These are phyloP conservation scores for Hyla sarda DNA, from an alignment of 2,113 vertebrate genomes.

Conservation along the genomic window DNA sequence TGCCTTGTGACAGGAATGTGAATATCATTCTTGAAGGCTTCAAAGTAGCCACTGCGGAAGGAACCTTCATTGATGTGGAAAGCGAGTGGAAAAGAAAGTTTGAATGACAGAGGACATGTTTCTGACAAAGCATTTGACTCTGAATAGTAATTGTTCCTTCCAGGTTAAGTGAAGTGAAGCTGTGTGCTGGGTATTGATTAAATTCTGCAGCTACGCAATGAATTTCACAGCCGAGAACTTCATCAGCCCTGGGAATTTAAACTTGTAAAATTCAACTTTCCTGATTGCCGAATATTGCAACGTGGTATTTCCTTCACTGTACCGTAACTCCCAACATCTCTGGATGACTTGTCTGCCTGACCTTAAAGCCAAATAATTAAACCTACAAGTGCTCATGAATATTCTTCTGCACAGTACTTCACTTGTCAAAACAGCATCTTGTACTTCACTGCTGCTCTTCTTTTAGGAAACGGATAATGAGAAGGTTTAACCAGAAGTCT, in stretches of 20 bases:
- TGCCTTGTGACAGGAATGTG: constrained; percentile 55
- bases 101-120: constrained; percentile 56
- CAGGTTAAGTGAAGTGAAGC: constrained; percentile 58
- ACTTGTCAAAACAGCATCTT: neutral
- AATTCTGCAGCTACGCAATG: constrained; percentile 48
- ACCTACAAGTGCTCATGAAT: neutral
- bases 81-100: constrained; percentile 56
- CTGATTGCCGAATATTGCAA: neutral
- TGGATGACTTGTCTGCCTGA: neutral
- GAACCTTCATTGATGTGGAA: constrained; percentile 55
- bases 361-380: neutral
- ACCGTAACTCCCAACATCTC: neutral
- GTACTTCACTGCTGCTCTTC: neutral
- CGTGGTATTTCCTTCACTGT: neutral
- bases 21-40: constrained; percentile 54
- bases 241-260: constrained; percentile 51
- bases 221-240: constrained; percentile 44
- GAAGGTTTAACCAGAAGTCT: neutral
- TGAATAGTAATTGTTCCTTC: constrained; percentile 60
- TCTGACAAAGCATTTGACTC: constrained; percentile 59
- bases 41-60: constrained; percentile 54
- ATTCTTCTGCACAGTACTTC: neutral
- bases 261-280: constrained; percentile 17
- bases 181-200: constrained; percentile 52
- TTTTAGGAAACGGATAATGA: neutral